These are phyloP conservation scores for Oopsacas minuta DNA, from an alignment of 37 sponge, comb jelly and placozoan genomes.

Conservation along the genomic window DNA sequence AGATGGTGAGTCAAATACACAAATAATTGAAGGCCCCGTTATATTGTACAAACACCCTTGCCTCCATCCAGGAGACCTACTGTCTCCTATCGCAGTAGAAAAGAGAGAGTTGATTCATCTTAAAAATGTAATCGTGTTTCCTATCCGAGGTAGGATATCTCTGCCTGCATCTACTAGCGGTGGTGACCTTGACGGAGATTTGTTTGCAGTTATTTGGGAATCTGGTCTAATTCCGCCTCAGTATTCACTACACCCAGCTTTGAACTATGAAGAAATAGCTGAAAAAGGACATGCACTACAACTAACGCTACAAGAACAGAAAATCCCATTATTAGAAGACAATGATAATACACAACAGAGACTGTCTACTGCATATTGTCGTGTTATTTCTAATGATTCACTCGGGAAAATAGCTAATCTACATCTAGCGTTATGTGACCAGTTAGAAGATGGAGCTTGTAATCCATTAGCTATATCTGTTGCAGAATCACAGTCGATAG, in stretches of 20 bases:
- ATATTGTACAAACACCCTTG: constrained; percentile 2
- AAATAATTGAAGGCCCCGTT: not conserved
- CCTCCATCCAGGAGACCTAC: constrained; percentile 1
- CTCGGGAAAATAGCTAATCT: not conserved
- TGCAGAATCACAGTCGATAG: not conserved
- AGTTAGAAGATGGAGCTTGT: not conserved
- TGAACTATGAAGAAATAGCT: constrained; percentile 4
- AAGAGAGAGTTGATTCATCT: not conserved
- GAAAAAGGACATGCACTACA: not conserved
- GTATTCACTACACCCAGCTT: not conserved
- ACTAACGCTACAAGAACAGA: not conserved
- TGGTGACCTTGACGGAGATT: not conserved
- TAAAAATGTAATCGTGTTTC: not conserved
- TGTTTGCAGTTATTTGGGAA: not conserved
- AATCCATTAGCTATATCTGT: not conserved
- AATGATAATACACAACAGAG: not conserved
- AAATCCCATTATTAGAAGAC: not conserved
- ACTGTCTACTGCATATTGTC: not conserved
- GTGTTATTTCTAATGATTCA: not conserved
- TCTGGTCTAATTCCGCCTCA: not conserved
- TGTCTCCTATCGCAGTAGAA: not conserved
- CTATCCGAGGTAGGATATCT: not conserved
- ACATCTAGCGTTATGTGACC: not conserved
- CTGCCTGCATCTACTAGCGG: not conserved
- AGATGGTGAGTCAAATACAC: not conserved